phyloP scores from a whole-genome alignment of 2,888 invertebrate species.

The Caenorhabditis plicata region DNA sequence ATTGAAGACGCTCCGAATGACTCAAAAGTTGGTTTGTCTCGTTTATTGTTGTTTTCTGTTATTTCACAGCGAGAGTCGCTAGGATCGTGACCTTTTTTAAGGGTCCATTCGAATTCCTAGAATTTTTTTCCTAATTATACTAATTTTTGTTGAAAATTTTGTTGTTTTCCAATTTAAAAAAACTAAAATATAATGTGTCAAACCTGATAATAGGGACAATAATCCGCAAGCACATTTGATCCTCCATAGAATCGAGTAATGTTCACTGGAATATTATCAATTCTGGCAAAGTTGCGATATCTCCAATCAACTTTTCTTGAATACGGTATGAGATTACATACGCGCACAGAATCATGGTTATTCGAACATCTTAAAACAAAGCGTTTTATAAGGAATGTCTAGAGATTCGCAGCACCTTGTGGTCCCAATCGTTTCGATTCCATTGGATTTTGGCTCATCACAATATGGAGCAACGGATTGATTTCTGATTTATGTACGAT shows the following conservation, averaged over 20 bases:
- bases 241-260: slow-evolving; percentile 74
- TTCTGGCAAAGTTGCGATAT: slow-evolving; percentile 36
- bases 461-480: too few relatives aligned
- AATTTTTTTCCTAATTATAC: too few relatives aligned
- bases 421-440: too few relatives aligned
- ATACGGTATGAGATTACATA: slow-evolving; percentile 69
- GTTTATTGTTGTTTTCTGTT: slow-evolving; percentile 83
- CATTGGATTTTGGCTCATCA: too few relatives aligned
- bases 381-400: too few relatives aligned
- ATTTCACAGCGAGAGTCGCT: slow-evolving; percentile 90
- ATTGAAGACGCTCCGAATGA: too few relatives aligned
- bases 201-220: slow-evolving; percentile 94
- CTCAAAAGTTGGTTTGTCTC: too few relatives aligned
- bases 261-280: slow-evolving; percentile 39
- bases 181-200: too few relatives aligned
- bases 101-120: slow-evolving; percentile 85
- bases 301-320: slow-evolving; percentile 44
- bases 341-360: slow-evolving; percentile 67
- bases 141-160: too few relatives aligned
- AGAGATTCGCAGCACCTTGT: too few relatives aligned
- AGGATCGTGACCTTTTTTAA: slow-evolving; percentile 68
- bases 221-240: slow-evolving; percentile 87
- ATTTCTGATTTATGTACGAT: too few relatives aligned
- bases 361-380: slow-evolving; percentile 67
- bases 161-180: too few relatives aligned